Evolutionary conservation across 2,113 vertebrate species (phyloP), one percentile per base, ranked within the genome.

Genomic region (Hiodon alosoides): DNA sequence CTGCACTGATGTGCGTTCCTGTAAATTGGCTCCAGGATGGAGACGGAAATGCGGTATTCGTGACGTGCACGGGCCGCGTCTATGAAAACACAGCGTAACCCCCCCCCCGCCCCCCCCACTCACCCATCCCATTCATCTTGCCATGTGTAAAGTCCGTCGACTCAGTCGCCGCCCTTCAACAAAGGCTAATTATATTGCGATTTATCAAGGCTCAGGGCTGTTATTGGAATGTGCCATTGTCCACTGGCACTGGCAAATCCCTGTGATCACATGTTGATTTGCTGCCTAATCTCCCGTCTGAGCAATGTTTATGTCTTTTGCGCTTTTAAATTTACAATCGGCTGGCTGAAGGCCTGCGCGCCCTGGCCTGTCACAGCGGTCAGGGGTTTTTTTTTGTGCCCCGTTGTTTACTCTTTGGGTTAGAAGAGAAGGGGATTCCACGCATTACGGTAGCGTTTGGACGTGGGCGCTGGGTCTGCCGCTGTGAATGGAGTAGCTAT

Each of bases 231-330:
- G 83, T 79, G 83, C 82, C 65, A 73, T 84, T 82, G 85, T 87
- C 85, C 77, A 78, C 81, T 74, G 75, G 60, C 69, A 79, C 81
- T 82, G 76, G 79, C 79, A 91, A 92, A 91, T 90, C 88, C 89
- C 88, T 73, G 70, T 86, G 88, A 89, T 88, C 87, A 88, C 83
- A 86, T 76, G 75, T 85, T 82, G 59, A 82, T 85, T 81, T 85
- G 84, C 81, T 76, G 73, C 78, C 76, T 90, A 89, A 89, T 89
- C 89, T 31, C 31, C 31, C 88, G 79, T 71, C 80, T 79, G 76
- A 76, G 81, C 72, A 78, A 73, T 85, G 87, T 90, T 89, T 86
- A 90, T 88, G 81, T 88, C 85, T 85, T 57, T 88, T 87, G 77
- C 79, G 14, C 51, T 77, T 83, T 76, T 71, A 46, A 31, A 31